phyloP scores from a whole-genome alignment of 2,113 vertebrate genomes.

The Entelurus aequoreus region DNA sequence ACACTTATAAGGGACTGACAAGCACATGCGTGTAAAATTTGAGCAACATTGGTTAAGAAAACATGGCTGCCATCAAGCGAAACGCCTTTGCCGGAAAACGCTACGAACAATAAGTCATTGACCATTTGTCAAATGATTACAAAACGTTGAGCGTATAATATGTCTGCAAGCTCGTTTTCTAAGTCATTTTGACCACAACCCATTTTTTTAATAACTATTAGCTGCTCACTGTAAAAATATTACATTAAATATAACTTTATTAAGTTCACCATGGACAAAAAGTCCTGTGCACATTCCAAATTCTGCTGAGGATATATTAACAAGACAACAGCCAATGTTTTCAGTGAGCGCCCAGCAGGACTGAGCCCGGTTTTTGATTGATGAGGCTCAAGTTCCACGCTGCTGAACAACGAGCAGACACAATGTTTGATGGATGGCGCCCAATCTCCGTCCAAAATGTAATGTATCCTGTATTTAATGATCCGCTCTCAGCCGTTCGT shows the following conservation, averaged over 20 bases:
- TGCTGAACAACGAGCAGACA: constrained; percentile 11
- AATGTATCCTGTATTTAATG: constrained; percentile 49
- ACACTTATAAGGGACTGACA: no score
- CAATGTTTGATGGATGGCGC: constrained; percentile 42
- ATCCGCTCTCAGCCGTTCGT: constrained; percentile 42
- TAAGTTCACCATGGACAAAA: constrained; percentile 17
- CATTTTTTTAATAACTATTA: neutral
- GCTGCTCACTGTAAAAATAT: neutral
- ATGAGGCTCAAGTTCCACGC: constrained; percentile 15
- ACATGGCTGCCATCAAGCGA: no score
- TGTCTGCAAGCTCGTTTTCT: no score
- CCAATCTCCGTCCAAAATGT: constrained; percentile 39
- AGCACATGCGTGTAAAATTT: no score
- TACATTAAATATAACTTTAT: constrained; percentile 10
- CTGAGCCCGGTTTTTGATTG: constrained; percentile 10
- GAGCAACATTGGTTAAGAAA: no score
- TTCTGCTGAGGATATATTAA: constrained; percentile 24
- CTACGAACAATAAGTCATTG: no score
- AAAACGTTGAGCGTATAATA: no score
- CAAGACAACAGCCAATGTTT: constrained; percentile 8
- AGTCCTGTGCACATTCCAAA: constrained; percentile 14
- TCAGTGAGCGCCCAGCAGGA: neutral
- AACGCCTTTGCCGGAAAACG: no score
- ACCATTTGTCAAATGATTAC: no score
- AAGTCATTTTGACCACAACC: no score